Evolutionary conservation across 2,113 vertebrate species (phyloP), one percentile per base, ranked within the genome.

Genomic region (Heloderma charlesbogerti): DNA sequence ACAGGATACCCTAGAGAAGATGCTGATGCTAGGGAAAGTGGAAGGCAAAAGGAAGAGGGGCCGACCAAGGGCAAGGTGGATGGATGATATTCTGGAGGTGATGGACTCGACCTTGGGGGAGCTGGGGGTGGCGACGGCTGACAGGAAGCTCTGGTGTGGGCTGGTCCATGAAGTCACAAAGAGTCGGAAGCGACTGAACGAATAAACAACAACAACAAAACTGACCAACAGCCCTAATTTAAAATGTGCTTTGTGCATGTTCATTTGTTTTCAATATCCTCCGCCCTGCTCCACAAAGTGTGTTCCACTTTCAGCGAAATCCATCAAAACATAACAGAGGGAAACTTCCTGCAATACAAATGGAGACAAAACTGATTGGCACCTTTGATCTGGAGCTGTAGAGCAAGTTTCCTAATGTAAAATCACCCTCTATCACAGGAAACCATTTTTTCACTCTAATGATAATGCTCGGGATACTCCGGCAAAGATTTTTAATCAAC

Each of bases 371-470:
- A 48, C 94, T 96, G 95, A 95, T 60, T 95, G 94, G 94, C 95
- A 97, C 96, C 96, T 97, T 93, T 95, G 95, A 93, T 94, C 92
- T 51, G 93, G 88, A 88, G 87, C 40, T 92, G 93, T 89, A 90
- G 96, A 97, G 97, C 96, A 93, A 97, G 96, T 96, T 97, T 97
- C 96, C 97, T 94, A 96, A 97, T 96, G 92, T 25, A 96, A 96
- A 97, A 96, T 96, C 82, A 95, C 95, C 95, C 96, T 96, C 95
- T 93, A 96, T 96, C 96, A 89, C 97, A 97, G 97, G 96, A 97
- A 97, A 95, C 92, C 94, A 67, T 91, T 94, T 95, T 95, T 95
- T 91, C 2, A 31, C 31, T 85, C 93, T 54, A 93, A n/a, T n/a
- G n/a, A n/a, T 94, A 96, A 95, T 91, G 94, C 93, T 4, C 77